Evolutionary conservation across 23 tunicate species (phyloP).

Genomic region (Diplosoma virens): DNA sequence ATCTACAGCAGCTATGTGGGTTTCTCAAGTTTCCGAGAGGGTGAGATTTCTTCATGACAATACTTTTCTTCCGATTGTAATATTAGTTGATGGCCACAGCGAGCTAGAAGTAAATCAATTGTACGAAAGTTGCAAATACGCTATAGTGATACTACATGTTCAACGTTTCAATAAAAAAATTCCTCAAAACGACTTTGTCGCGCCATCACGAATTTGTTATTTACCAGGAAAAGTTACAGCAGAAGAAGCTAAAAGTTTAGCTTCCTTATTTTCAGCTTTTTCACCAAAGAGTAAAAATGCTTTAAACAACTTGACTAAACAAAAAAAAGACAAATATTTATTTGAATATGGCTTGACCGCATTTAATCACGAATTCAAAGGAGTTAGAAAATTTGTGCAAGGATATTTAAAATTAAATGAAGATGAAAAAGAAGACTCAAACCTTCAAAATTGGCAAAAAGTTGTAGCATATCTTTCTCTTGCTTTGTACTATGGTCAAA

Average conservation of each 20-base stretch:
- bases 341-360: slow-evolving; percentile 66
- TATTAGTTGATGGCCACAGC: slow-evolving; percentile 48
- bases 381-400: slow-evolving; percentile 36
- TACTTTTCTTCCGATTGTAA: slow-evolving; percentile 32
- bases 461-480: slow-evolving; percentile 46
- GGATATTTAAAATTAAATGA: slow-evolving; percentile 12
- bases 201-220: neutral
- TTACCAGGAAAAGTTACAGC: slow-evolving; percentile 10
- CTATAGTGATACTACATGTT: slow-evolving; percentile 20
- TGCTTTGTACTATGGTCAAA: slow-evolving; percentile 41
- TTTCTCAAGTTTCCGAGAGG: slow-evolving; percentile 25
- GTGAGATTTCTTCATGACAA: slow-evolving; percentile 22
- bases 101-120: slow-evolving; percentile 17
- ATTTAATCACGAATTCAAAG: slow-evolving; percentile 32
- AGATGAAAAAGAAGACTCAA: neutral
- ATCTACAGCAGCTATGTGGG: neutral
- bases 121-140: slow-evolving; percentile 29
- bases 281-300: neutral
- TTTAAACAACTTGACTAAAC: neutral
- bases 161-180: slow-evolving; percentile 13
- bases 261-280: neutral
- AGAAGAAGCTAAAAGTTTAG: neutral
- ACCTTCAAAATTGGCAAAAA: slow-evolving; percentile 28
- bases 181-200: neutral
- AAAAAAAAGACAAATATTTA: neutral